These are phyloP conservation scores for Ophioninae sp. DNA, from an alignment of 2,888 invertebrate genomes.

Conservation along the genomic window DNA sequence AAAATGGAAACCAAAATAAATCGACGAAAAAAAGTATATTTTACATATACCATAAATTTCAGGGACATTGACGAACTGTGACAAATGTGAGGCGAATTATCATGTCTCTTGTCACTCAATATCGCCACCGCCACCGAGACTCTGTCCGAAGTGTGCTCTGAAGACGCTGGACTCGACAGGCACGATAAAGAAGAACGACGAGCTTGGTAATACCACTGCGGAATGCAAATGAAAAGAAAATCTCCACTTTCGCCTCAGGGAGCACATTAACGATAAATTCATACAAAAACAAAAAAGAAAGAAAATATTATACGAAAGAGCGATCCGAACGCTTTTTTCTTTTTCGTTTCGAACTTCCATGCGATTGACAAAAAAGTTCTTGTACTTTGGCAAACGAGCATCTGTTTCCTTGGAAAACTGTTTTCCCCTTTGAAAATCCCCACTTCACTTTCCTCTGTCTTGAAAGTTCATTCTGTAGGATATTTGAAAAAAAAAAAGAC, in stretches of 20 bases:
- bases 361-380: slow-evolving; percentile 78
- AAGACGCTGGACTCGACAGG: slow-evolving; percentile 61
- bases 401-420: not conserved
- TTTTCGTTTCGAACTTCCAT: slow-evolving; percentile 63
- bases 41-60: slow-evolving; percentile 47
- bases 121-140: slow-evolving; percentile 80
- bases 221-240: slow-evolving; percentile 37
- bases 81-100: slow-evolving; percentile 82
- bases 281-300: slow-evolving; percentile 4
- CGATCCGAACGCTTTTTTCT: slow-evolving; percentile 18
- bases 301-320: not conserved
- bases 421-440: not conserved
- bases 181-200: slow-evolving; percentile 71
- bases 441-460: not conserved
- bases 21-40: not conserved
- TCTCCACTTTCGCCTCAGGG: slow-evolving; percentile 21
- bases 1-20: too few species aligned
- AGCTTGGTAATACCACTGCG: slow-evolving; percentile 71
- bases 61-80: slow-evolving; percentile 82
- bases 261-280: slow-evolving; percentile 21
- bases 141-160: slow-evolving; percentile 82
- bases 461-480: too few species aligned
- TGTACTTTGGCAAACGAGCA: slow-evolving; percentile 69
- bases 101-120: slow-evolving; percentile 82
- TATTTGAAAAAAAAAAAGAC: too few species aligned